A percentile compares a stretch with the other conserved stretches of the same genome.
phyloP scores from a whole-genome alignment of 1,140 invertebrate species.

The Pygmarrhopalites habei region DNA sequence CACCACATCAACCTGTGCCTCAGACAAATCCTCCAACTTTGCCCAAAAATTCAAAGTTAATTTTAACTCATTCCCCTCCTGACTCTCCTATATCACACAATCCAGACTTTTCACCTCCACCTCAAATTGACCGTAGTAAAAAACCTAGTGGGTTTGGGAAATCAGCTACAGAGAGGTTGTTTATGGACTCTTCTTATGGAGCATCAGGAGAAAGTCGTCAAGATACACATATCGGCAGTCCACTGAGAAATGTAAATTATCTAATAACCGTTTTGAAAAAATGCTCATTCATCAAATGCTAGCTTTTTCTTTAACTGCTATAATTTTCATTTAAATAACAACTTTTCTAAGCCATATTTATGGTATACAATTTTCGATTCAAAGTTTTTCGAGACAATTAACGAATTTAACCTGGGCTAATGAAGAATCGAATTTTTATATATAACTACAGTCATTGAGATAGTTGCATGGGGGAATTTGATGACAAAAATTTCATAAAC shows the following conservation, averaged over 20 bases:
- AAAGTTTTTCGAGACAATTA: too few species aligned
- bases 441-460: too few species aligned
- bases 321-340: too few species aligned
- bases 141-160: constrained; percentile 52
- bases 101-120: constrained; percentile 49
- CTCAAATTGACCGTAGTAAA: constrained; percentile 66
- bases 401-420: too few species aligned
- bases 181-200: constrained; percentile 45
- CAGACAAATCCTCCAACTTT: neutral
- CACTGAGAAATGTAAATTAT: constrained; percentile 9
- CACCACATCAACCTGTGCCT: neutral
- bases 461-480: too few species aligned
- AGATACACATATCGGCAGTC: neutral
- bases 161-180: constrained; percentile 55
- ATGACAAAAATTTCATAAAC: too few species aligned
- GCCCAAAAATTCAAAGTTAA: constrained; percentile 9
- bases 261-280: too few species aligned
- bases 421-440: too few species aligned
- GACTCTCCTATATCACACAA: constrained; percentile 21
- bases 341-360: too few species aligned
- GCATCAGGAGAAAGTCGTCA: neutral
- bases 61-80: constrained; percentile 39
- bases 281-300: too few species aligned
- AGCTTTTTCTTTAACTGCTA: too few species aligned
- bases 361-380: too few species aligned